Conservation (phyloP, 2,797 vertebrate species). For the Menidia menidia region DNA sequence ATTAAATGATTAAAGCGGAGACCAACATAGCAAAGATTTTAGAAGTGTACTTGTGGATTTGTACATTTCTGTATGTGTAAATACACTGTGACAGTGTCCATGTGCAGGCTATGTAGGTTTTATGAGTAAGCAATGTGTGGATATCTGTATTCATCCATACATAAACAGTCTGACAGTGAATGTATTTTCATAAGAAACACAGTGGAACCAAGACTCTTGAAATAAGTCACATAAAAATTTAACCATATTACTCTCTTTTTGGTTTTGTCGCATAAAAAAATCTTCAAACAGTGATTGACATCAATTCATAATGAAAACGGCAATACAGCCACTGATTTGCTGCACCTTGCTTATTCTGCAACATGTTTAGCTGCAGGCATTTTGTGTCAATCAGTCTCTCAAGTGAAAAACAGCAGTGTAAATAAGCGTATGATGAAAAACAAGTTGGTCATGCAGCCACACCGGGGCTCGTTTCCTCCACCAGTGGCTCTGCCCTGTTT, state of each 20-base stretch:
- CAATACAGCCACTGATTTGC: conserved; percentile 1
- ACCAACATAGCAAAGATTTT: conserved; percentile 9
- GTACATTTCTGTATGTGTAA: background rate
- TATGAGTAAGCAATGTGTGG: background rate
- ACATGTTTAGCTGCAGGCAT: conserved; percentile 28
- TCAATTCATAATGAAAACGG: conserved; percentile 15
- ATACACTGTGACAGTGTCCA: background rate
- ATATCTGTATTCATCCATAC: background rate
- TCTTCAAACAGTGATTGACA: conserved; percentile 15
- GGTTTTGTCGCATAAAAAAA: conserved; percentile 3
- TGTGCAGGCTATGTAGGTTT: background rate
- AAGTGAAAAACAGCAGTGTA: conserved; percentile 40
- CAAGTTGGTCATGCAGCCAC: conserved; percentile 40
- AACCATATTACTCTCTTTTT: background rate
- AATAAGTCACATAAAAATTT: background rate
- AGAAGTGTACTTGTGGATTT: background rate
- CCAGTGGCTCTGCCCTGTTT: conserved; percentile 25
- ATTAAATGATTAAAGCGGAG: conserved; percentile 24
- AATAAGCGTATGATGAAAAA: conserved; percentile 62
- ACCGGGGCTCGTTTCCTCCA: conserved; percentile 24
- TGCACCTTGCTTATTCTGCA: conserved; percentile 9
- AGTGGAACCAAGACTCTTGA: background rate
- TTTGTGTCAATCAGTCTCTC: conserved; percentile 46
- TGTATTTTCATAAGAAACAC: background rate
- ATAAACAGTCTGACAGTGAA: background rate